A percentile compares a stretch with the other conserved stretches of the same genome.
Evolutionary conservation across 2,797 vertebrate species (phyloP).

Genomic region (Lerista edwardsae): DNA sequence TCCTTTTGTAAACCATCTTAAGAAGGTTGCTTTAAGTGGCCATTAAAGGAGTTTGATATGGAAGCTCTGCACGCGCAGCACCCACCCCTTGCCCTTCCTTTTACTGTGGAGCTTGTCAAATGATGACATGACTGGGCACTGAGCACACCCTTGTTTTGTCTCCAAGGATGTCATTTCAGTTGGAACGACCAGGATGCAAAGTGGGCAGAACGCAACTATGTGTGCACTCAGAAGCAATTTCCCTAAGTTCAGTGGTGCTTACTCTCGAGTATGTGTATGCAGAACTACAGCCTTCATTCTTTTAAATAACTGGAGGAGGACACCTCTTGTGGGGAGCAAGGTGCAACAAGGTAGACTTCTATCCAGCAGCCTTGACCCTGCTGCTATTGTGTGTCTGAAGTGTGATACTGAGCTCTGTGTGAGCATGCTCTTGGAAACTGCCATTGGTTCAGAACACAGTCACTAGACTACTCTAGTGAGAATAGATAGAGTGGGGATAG

Average conservation of each 20-base stretch:
- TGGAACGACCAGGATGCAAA: neutral
- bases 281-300: neutral
- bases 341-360: no score
- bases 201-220: neutral
- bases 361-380: no score
- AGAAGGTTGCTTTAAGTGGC: conserved; percentile 51
- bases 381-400: no score
- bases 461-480: no score
- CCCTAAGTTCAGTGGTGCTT: neutral
- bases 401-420: no score
- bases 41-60: conserved; percentile 28
- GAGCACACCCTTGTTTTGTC: conserved; percentile 49
- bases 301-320: neutral
- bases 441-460: no score
- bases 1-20: conserved; percentile 48
- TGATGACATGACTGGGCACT: conserved; percentile 31
- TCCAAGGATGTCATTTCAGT: conserved; percentile 30
- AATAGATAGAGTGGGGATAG: no score
- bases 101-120: conserved; percentile 12
- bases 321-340: neutral
- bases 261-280: neutral
- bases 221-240: neutral
- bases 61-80: neutral
- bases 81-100: neutral
- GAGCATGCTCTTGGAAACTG: no score